phyloP scores from a whole-genome alignment of 2,113 vertebrate genomes.

The Narcine bancroftii region DNA sequence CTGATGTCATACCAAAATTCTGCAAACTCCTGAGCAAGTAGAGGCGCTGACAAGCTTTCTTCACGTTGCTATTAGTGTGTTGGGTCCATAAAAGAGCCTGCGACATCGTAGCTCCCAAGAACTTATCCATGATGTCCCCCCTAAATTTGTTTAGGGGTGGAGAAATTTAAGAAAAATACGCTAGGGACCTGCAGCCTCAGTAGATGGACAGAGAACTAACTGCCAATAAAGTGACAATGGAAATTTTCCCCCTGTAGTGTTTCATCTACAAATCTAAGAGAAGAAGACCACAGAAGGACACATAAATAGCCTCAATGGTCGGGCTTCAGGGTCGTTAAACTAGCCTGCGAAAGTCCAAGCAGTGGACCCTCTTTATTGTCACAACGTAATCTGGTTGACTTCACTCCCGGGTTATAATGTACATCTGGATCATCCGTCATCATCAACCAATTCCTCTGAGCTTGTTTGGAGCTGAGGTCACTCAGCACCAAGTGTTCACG shows the following conservation, averaged over 20 bases:
- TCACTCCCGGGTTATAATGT: slow-evolving; percentile 2
- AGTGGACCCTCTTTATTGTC: not conserved
- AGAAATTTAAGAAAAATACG: not conserved
- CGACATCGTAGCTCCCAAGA: too few species aligned
- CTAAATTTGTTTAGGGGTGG: too few species aligned
- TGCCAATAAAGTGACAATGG: too few species aligned
- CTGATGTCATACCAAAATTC: too few species aligned
- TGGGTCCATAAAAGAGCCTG: too few species aligned
- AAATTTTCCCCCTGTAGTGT: too few species aligned
- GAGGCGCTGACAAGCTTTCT: too few species aligned
- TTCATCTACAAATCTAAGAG: not conserved
- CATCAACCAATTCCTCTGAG: not conserved
- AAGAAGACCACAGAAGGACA: not conserved
- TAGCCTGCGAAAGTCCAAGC: not conserved
- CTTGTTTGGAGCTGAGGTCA: not conserved
- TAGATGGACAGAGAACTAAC: not conserved
- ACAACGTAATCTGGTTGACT: not conserved
- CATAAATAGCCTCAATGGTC: not conserved
- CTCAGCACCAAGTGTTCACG: not conserved
- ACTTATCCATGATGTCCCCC: too few species aligned
- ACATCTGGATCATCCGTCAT: not conserved
- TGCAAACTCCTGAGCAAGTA: too few species aligned
- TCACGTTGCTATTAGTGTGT: too few species aligned
- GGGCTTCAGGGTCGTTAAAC: not conserved
- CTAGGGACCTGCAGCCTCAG: too few species aligned